phyloP scores from a whole-genome alignment of 2,113 vertebrate genomes.

The Centropus unirufus region DNA sequence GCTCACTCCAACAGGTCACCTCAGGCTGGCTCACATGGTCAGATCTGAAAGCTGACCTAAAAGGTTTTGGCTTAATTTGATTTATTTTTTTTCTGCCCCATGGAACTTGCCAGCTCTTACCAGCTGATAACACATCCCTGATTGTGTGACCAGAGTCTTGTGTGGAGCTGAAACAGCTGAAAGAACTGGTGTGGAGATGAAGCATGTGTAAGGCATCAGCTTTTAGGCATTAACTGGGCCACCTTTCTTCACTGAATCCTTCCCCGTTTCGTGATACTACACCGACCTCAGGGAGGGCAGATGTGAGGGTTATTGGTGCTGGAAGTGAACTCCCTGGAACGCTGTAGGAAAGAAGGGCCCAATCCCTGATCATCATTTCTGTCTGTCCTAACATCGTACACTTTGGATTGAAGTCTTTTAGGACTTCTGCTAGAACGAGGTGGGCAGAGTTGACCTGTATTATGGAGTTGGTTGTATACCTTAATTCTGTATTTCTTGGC shows the following conservation, averaged over 20 bases:
- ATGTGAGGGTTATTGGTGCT: background rate
- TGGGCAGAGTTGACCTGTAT: background rate
- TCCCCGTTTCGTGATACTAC: background rate
- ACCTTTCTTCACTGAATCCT: background rate
- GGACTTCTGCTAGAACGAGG: background rate
- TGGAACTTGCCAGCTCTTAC: background rate
- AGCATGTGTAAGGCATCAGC: background rate
- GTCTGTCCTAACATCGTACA: rapidly evolving
- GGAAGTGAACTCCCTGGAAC: background rate
- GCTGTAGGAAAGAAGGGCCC: background rate
- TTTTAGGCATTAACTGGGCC: background rate
- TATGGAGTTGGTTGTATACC: background rate
- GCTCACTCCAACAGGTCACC: background rate
- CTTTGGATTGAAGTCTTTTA: background rate
- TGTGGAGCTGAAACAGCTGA: background rate
- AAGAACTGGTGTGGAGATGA: background rate
- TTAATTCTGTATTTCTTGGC: background rate
- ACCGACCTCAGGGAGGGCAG: background rate
- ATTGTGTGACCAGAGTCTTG: background rate
- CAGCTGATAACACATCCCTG: background rate
- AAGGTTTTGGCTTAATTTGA: background rate
- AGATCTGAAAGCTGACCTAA: background rate
- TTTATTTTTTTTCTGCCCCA: background rate
- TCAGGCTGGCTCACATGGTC: background rate
- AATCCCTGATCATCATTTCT: background rate